phyloP scores from a whole-genome alignment of 2,888 invertebrate species.

The Drosophila tanythrix region DNA sequence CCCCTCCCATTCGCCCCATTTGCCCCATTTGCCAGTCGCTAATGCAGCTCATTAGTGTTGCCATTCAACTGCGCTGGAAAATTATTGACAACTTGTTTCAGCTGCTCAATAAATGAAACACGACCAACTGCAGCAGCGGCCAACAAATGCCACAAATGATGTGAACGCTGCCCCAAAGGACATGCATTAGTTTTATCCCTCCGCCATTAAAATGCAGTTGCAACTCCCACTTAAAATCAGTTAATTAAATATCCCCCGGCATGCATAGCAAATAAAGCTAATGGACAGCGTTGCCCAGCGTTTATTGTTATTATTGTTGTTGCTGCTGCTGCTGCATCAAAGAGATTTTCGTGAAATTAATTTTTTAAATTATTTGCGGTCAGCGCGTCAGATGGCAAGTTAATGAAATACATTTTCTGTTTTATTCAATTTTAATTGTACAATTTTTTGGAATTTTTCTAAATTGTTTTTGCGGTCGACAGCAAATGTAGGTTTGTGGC shows the following conservation, averaged over 20 bases:
- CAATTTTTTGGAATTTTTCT: slow-evolving; percentile 5
- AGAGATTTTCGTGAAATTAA: slow-evolving; percentile 7
- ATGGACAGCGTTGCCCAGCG: slow-evolving; percentile 17
- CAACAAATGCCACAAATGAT: slow-evolving; percentile 41
- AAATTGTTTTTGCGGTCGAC: slow-evolving; percentile 49
- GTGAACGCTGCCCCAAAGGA: slow-evolving; percentile 18
- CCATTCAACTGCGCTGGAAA: slow-evolving; percentile 43
- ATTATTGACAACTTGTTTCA: slow-evolving; percentile 61
- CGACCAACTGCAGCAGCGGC: slow-evolving; percentile 21
- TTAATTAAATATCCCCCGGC: slow-evolving; percentile 59
- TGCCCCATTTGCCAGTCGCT: slow-evolving; percentile 1
- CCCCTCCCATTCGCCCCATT: too few species aligned
- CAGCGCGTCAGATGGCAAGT: not conserved
- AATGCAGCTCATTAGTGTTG: slow-evolving; percentile 62
- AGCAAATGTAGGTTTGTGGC: slow-evolving; percentile 9
- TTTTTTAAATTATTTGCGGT: slow-evolving; percentile 42
- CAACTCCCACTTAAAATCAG: slow-evolving; percentile 49
- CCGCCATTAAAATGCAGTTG: slow-evolving; percentile 57
- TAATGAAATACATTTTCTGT: slow-evolving; percentile 15
- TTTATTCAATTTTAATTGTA: slow-evolving; percentile 29
- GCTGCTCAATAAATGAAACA: slow-evolving; percentile 45
- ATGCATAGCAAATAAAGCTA: slow-evolving; percentile 32
- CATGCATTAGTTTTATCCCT: slow-evolving; percentile 24
- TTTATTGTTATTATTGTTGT: not conserved
- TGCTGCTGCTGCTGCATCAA: not conserved